Base-by-base conservation (phyloP, 2,888 invertebrate genomes). In the Caenorhabditis auriculariae region DNA sequence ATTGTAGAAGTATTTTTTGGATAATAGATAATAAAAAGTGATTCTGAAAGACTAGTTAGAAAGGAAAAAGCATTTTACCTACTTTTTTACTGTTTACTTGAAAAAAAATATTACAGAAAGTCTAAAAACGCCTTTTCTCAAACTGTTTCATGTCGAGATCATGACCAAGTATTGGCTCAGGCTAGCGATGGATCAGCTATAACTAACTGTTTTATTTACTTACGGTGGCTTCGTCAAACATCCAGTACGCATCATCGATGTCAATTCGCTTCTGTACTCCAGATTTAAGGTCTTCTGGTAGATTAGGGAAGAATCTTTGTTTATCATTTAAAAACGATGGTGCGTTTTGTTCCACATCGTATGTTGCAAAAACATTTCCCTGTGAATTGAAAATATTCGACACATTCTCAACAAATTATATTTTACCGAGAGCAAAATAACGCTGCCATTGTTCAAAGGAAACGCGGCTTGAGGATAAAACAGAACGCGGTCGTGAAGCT, bases 291-390 rank as follows among this genome's bases (percentile, higher is more conserved):
- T 71, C 75, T 17, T 62, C 64, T 2, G 77, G 77, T 12, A 77
- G 57, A 52, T 74, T 64, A 6, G 77, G 77, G 64, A 75, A 78
- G 54, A 65, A 70, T 12, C 71, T 58, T 24, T 64, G 72, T 50
- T 75, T 75, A 47, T 76, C 76, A 56, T 74, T 72, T n/a, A 78
- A 37, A 47, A 75, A 63, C 5, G 72, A 64, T 15, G 77, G 77
- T 15, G 50, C 54, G 44, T 77, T 77, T 17, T 55, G 55, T 21
- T 53, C 28, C 17, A 76, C 58, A 26, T 74, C 63, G 59, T 77
- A 77, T 6, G 75, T 76, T 19, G 77, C 77, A 47, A 76, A 77
- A 12, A 77, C 76, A 39, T 74, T 66, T 51, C 72, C 77, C 71
- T 74, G 42, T 35, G 59, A 39, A 38, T 27, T 4, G 29, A 17